Conservation (phyloP, 2,888 invertebrate genomes). For the Ethmia dodecea region DNA sequence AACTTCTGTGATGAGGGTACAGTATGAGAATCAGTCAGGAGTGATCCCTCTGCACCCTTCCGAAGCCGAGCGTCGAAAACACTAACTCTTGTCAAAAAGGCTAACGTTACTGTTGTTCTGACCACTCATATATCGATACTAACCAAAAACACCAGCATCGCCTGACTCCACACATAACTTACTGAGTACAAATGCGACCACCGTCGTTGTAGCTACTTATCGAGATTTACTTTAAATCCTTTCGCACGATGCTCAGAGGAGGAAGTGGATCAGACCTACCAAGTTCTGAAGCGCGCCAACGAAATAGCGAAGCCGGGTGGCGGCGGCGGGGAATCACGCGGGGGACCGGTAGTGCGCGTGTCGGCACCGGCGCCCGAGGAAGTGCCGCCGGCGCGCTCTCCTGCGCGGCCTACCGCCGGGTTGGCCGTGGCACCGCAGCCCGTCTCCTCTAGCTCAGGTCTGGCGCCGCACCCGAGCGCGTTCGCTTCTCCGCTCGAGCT, state of each 20-base stretch:
- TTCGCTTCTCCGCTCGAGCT: constrained; percentile 61
- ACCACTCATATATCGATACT: constrained; percentile 14
- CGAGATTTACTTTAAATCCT: constrained; percentile 52
- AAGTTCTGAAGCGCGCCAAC: constrained; percentile 95
- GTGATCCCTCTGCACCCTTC: constrained; percentile 57
- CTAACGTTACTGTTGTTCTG: neutral
- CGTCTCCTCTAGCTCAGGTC: constrained; percentile 84
- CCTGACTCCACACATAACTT: constrained; percentile 24
- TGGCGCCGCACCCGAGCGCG: constrained; percentile 63
- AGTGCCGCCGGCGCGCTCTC: constrained; percentile 58
- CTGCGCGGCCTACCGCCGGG: constrained; percentile 67
- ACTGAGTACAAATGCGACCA: constrained; percentile 23
- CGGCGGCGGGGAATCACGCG: constrained; percentile 69
- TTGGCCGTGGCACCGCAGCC: constrained; percentile 82
- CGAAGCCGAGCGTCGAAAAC: constrained; percentile 43
- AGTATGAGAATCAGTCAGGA: constrained; percentile 54
- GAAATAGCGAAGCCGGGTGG: constrained; percentile 84
- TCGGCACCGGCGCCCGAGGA: constrained; percentile 54
- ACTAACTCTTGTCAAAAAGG: constrained; percentile 35
- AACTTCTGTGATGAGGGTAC: constrained; percentile 70
- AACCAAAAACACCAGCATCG: constrained; percentile 18
- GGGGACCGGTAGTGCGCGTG: constrained; percentile 68
- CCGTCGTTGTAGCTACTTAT: constrained; percentile 23
- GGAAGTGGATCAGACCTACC: constrained; percentile 95
- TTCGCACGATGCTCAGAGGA: constrained; percentile 74